A percentile compares a stretch with the other conserved stretches of the same genome.
Conservation (phyloP, 2,797 vertebrate species). For the Acropternis orthonyx region DNA sequence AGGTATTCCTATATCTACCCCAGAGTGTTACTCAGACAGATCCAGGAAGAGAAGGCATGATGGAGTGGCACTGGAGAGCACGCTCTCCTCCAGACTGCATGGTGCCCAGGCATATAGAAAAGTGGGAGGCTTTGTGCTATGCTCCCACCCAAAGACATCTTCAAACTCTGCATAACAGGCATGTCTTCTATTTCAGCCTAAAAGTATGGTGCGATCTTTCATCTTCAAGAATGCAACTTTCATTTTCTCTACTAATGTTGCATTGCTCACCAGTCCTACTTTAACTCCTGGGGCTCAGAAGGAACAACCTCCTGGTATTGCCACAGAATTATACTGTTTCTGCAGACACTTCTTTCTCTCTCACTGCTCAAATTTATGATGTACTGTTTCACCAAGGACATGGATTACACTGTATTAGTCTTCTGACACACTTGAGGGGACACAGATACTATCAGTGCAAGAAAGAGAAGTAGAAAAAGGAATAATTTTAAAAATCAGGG, state of each 20-base stretch:
- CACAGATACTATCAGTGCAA: not conserved
- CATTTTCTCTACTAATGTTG: not conserved
- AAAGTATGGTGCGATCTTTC: not conserved
- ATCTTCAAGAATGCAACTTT: not conserved
- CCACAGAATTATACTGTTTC: not conserved
- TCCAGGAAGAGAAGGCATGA: not conserved
- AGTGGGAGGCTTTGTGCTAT: not conserved
- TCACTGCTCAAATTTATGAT: not conserved
- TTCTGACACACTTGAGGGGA: not conserved
- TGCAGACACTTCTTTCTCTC: not conserved
- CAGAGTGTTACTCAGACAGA: not conserved
- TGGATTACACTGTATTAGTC: not conserved
- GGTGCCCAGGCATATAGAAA: not conserved
- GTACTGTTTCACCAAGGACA: not conserved
- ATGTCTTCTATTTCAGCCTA: not conserved
- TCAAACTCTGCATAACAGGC: fast-evolving
- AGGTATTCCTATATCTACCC: not conserved
- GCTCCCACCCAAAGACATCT: not conserved
- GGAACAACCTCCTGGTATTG: not conserved
- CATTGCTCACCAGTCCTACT: not conserved
- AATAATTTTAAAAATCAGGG: not conserved
- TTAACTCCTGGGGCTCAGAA: not conserved
- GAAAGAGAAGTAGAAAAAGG: not conserved
- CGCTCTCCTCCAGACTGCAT: not conserved
- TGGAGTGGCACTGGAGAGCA: no score